Base-by-base conservation (phyloP, 2,888 invertebrate species). In the Lithophane semibrunnea region DNA sequence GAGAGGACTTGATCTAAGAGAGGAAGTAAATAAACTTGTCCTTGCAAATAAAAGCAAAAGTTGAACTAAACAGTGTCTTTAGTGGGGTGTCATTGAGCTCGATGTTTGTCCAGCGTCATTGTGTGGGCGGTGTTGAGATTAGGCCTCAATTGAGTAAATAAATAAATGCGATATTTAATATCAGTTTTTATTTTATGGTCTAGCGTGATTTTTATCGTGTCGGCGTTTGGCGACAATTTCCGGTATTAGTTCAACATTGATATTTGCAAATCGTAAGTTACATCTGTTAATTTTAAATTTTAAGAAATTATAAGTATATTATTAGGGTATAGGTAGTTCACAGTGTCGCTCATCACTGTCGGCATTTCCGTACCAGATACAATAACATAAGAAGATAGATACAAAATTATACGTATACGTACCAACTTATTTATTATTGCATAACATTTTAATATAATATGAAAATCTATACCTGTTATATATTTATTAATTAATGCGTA, bases 11-110 rank as follows among this genome's bases (percentile, higher is more conserved):
- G 64, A 56, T 76, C 75, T 68, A 77, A 74, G 71, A 71, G 56
- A 83, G 83, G 80, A 83, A 88, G 83, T 85, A 87, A 89, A 88
- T 77, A 83, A 85, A 88, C 68, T 61, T 66, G 84, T 82, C 77
- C 81, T 82, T 83, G 80, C 56, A 52, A 83, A 85, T 76, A 86
- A 85, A 85, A 89, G 84, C 88, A 90, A 88, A 91, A 87, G 84
- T 84, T 80, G 61, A 73, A 86, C 85, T 85, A 87, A 87, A 88
- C 82, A 77, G 82, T 82, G 73, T 67, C 68, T 80, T 80, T 73
- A 81, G 77, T 75, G 61, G 12, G 76, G 68, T 77, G 74, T 73
- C 77, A 83, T 85, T 84, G 72, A 79, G 70, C 24, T 76, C 64
- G 75, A 66, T 65, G 37, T 71, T 66, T 63, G 67, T 16, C 60